Evolutionary conservation across 1,140 invertebrate genomes (phyloP).

Genomic region (Panagrolaimus sp.): DNA sequence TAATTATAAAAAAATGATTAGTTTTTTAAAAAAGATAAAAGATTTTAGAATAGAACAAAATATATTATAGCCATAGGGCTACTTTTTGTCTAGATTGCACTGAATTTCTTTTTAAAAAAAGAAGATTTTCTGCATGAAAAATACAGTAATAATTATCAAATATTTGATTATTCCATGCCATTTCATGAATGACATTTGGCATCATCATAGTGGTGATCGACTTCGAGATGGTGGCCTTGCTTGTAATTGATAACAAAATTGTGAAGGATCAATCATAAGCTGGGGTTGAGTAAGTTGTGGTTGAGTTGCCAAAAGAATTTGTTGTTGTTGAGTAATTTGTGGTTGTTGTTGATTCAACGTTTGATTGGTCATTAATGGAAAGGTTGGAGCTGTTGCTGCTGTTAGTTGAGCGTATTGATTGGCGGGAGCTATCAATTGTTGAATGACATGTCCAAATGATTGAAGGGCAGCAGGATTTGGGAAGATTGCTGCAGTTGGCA

Average conservation of each 20-base stretch:
- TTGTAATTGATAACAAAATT: conserved; percentile 10
- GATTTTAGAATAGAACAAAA: too few relatives aligned
- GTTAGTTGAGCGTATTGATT: neutral
- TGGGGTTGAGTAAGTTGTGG: neutral
- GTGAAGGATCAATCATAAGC: neutral
- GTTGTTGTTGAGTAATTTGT: neutral
- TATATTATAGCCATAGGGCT: too few relatives aligned
- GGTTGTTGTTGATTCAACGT: neutral
- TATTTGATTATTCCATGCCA: too few relatives aligned
- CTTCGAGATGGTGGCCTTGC: neutral
- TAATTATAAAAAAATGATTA: too few relatives aligned
- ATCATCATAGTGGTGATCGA: neutral
- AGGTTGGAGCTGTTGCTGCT: neutral
- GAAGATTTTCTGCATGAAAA: too few relatives aligned
- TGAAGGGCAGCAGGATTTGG: neutral
- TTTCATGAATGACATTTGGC: too few relatives aligned
- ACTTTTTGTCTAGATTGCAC: too few relatives aligned
- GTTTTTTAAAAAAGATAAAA: too few relatives aligned
- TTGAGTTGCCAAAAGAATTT: neutral
- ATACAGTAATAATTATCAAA: too few relatives aligned
- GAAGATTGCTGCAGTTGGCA: neutral
- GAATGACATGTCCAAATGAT: neutral
- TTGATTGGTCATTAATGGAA: neutral
- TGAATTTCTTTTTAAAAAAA: too few relatives aligned
- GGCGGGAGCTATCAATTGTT: neutral